A percentile compares a stretch with the other conserved stretches of the same genome.
phyloP scores from a whole-genome alignment of 2,888 invertebrate species.

The Tiphia femorata region DNA sequence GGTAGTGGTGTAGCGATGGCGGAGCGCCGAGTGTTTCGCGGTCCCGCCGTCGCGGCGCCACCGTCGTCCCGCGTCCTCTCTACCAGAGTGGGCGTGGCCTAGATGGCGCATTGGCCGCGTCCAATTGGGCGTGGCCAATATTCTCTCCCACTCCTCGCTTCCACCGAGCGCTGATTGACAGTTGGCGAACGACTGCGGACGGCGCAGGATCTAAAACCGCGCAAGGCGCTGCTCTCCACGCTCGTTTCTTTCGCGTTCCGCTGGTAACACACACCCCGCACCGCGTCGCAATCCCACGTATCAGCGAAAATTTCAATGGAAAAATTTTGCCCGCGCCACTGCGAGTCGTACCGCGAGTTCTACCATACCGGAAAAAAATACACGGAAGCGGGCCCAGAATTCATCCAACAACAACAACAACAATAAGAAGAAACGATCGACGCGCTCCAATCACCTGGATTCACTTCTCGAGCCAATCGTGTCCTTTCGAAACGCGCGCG shows the following conservation, averaged over 20 bases:
- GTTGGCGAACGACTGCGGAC: constrained; percentile 77
- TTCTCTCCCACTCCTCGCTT: constrained; percentile 73
- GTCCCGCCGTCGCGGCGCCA: constrained; percentile 56
- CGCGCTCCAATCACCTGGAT: no score
- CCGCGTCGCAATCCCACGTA: no score
- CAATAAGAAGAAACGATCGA: no score
- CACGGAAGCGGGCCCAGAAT: no score
- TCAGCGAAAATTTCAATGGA: no score
- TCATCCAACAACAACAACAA: no score
- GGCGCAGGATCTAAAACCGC: constrained; percentile 73
- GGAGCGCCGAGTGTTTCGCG: constrained; percentile 55
- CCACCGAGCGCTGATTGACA: constrained; percentile 74
- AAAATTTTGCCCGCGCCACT: no score
- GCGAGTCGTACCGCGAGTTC: no score
- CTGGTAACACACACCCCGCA: no score
- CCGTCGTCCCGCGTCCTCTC: constrained; percentile 22
- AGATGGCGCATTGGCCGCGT: constrained; percentile 58
- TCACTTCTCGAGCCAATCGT: no score
- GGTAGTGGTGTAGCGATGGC: constrained; percentile 67
- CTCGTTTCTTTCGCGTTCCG: constrained; percentile 54
- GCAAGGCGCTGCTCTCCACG: constrained; percentile 63
- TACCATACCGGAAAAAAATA: no score
- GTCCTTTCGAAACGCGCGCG: no score
- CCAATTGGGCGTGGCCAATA: constrained; percentile 62
- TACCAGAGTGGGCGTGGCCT: constrained; percentile 55